These are phyloP conservation scores for Gibbula magus DNA, from an alignment of 2,888 invertebrate species.

Conservation along the genomic window DNA sequence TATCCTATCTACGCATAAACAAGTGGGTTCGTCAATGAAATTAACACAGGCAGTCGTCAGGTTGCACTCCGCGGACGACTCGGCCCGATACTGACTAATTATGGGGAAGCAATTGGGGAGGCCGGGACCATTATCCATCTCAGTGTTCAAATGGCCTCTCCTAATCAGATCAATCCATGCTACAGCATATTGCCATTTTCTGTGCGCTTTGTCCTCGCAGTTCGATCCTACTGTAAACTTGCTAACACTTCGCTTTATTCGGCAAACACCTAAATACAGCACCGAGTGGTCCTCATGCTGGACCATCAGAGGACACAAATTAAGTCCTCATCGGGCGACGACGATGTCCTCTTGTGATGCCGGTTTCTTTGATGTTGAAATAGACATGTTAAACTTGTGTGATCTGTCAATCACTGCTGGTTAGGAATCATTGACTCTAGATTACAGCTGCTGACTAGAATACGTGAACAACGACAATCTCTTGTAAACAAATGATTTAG, in stretches of 20 bases:
- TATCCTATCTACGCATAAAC: slow-evolving; percentile 10
- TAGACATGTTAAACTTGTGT: not conserved
- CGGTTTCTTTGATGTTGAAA: not conserved
- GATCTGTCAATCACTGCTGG: not conserved
- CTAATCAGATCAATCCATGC: slow-evolving; percentile 36
- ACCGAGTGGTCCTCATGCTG: not conserved
- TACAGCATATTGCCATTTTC: slow-evolving; percentile 25
- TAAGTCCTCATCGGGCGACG: not conserved
- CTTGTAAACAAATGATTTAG: not conserved
- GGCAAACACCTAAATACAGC: not conserved
- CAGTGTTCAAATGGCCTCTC: slow-evolving; percentile 35
- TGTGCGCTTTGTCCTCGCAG: not conserved
- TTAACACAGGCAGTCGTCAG: slow-evolving; percentile 4
- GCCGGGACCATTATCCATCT: slow-evolving; percentile 33
- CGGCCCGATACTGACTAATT: slow-evolving; percentile 24
- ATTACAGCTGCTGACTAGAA: too few relatives aligned
- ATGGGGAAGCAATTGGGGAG: slow-evolving; percentile 18
- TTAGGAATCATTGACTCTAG: not conserved
- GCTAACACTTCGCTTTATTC: not conserved
- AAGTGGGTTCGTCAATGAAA: slow-evolving; percentile 22
- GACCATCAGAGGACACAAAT: not conserved
- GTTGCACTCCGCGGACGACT: not conserved
- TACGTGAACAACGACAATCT: not conserved
- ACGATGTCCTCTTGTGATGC: not conserved
- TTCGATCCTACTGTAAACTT: not conserved